These are phyloP conservation scores for Pogonognathellus flavescens DNA, from an alignment of 1,140 invertebrate species.

Conservation along the genomic window DNA sequence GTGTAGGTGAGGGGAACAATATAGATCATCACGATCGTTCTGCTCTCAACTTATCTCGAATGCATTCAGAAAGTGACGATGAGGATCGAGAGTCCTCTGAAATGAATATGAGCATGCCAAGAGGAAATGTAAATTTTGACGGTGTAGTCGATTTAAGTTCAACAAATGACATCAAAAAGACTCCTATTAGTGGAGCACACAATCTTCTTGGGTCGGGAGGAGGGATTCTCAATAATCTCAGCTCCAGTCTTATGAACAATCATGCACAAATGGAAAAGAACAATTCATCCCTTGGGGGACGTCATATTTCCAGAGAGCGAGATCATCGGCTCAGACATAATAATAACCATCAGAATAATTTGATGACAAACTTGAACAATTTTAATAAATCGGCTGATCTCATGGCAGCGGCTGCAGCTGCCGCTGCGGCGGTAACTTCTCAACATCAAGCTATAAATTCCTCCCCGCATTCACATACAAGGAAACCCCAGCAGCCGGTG, in stretches of 20 bases:
- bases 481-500: neutral
- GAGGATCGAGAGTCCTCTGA: constrained; percentile 11
- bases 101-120: neutral
- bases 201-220: constrained; percentile 4
- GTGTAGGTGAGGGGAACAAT: neutral
- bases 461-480: constrained; percentile 4
- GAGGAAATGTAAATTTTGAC: constrained; percentile 15
- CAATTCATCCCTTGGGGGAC: neutral
- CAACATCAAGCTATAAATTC: constrained; percentile 34
- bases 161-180: constrained; percentile 41
- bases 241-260: constrained; percentile 32
- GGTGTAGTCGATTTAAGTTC: constrained; percentile 23
- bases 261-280: neutral
- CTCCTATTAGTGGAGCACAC: constrained; percentile 3
- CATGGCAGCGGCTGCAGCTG: constrained; percentile 44
- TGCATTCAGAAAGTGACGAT: constrained; percentile 24
- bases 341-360: constrained; percentile 32
- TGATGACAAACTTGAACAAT: constrained; percentile 43
- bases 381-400: constrained; percentile 49
- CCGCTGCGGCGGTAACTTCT: constrained; percentile 25
- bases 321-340: constrained; percentile 24
- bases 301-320: constrained; percentile 2
- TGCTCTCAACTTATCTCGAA: constrained; percentile 44
- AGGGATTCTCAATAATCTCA: constrained; percentile 30
- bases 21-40: constrained; percentile 18